Evolutionary conservation across 2,113 vertebrate genomes (phyloP).

Genomic region (Rynchops niger): DNA sequence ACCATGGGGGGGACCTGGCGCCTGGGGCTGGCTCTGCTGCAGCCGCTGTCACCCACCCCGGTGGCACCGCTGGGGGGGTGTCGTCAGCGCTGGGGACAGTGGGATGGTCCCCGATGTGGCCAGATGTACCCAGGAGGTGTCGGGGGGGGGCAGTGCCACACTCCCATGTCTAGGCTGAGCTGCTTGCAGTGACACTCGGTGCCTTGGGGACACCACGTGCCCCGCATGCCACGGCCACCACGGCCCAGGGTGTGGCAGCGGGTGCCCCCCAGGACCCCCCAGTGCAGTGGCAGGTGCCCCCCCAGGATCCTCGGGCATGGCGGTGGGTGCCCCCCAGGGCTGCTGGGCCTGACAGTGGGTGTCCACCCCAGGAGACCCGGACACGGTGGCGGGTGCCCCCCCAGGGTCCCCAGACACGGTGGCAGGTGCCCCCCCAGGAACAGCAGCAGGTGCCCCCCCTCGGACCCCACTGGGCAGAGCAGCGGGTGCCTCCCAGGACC

Average conservation of each 20-base stretch:
- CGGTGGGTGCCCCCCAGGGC: too few species aligned
- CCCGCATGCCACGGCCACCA: accelerated
- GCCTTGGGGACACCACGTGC: accelerated
- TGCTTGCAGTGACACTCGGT: accelerated
- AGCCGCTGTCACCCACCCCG: not conserved
- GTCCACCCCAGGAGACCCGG: not conserved
- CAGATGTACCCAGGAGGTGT: not conserved
- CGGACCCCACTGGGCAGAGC: too few species aligned
- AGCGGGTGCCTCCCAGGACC: not conserved
- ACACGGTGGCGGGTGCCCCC: not conserved
- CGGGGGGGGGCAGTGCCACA: accelerated
- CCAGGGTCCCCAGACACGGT: not conserved
- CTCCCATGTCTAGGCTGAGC: not conserved
- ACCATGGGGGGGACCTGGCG: accelerated
- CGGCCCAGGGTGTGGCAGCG: accelerated
- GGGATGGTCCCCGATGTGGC: not conserved
- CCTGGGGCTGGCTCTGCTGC: not conserved
- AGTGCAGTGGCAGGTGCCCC: not conserved
- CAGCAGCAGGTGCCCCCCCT: not conserved
- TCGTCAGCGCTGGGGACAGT: not conserved
- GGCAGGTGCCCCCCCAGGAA: not conserved
- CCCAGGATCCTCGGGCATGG: not conserved
- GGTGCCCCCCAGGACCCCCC: too few species aligned
- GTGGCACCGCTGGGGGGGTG: not conserved
- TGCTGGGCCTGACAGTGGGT: not conserved